Conservation (phyloP, 2,113 vertebrate genomes). For the Plestiodon gilberti region DNA sequence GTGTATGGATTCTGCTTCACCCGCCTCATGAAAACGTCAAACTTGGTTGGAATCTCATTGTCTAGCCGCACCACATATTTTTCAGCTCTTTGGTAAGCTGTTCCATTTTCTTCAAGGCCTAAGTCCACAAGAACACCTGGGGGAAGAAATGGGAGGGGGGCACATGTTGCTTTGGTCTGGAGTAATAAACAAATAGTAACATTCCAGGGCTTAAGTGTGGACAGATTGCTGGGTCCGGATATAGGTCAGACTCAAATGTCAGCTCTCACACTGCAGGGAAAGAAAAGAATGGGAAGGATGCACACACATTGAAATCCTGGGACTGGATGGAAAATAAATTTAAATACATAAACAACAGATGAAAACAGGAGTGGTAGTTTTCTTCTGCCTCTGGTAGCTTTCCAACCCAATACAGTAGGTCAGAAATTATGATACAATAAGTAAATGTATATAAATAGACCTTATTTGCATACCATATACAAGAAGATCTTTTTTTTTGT, state of each 20-base stretch:
- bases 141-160: slow-evolving; percentile 41
- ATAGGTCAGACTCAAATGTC: neutral
- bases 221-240: neutral
- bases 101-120: slow-evolving; percentile 88
- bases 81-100: slow-evolving; percentile 87
- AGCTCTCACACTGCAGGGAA: neutral
- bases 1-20: slow-evolving; percentile 97
- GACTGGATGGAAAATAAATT: neutral
- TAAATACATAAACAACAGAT: neutral
- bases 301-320: neutral
- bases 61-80: slow-evolving; percentile 94
- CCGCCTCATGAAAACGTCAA: slow-evolving; percentile 94
- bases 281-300: neutral
- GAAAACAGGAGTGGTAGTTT: neutral
- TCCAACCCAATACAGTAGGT: neutral
- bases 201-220: neutral
- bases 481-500: neutral
- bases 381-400: neutral
- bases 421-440: neutral
- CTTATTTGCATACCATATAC: neutral
- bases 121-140: slow-evolving; percentile 94
- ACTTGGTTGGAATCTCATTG: slow-evolving; percentile 89
- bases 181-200: neutral
- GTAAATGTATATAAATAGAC: neutral
- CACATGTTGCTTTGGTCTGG: slow-evolving; percentile 2